phyloP scores from a whole-genome alignment of 2,113 vertebrate species.

The Oenanthe oenanthe region DNA sequence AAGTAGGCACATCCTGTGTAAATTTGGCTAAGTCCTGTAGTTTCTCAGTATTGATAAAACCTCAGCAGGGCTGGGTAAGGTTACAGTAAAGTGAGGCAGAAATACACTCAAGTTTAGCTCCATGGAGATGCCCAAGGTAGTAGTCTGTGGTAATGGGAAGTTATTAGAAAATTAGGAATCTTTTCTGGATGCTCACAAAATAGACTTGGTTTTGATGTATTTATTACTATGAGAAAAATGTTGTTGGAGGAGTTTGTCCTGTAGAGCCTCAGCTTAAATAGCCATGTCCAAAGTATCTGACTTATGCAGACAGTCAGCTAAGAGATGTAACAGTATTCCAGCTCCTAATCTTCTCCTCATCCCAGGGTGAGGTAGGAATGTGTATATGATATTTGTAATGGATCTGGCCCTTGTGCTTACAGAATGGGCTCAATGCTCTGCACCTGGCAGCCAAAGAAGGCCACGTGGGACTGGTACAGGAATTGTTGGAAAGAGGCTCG shows the following conservation, averaged over 20 bases:
- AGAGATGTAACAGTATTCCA: neutral
- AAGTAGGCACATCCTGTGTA: neutral
- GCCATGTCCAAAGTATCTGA: neutral
- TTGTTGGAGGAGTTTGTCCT: neutral
- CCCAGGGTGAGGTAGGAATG: neutral
- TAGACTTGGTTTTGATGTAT: neutral
- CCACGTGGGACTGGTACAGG: constrained; percentile 94
- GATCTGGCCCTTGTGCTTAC: constrained; percentile 53
- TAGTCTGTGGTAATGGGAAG: neutral
- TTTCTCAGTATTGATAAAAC: neutral
- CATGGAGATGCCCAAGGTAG: neutral
- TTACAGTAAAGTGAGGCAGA: neutral
- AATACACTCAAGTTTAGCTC: neutral
- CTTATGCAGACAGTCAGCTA: neutral
- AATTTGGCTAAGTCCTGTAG: neutral
- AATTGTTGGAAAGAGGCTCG: constrained; percentile 91
- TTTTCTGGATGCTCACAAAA: neutral
- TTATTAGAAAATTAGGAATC: neutral
- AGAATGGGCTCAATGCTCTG: constrained; percentile 98
- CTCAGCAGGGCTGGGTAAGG: neutral
- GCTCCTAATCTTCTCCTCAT: neutral
- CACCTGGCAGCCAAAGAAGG: constrained; percentile 98
- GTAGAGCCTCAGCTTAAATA: neutral
- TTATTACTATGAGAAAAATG: constrained; percentile 21
- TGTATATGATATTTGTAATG: neutral